Evolutionary conservation across 1,140 invertebrate genomes (phyloP).

Genomic region (Caenorhabditis brenneri): DNA sequence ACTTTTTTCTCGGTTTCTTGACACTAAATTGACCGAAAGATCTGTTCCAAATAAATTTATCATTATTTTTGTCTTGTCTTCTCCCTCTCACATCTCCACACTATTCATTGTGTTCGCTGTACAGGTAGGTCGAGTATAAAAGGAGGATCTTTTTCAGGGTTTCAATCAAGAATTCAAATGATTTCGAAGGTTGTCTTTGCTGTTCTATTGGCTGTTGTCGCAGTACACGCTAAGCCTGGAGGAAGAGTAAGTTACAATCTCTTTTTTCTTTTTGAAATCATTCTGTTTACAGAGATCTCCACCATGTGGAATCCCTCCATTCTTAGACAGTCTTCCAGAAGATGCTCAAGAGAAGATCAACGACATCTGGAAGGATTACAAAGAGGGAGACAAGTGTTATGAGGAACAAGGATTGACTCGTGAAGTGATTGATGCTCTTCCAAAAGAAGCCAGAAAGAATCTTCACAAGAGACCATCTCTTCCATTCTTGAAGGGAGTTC

Average conservation of each 20-base stretch:
- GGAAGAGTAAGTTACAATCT: not conserved
- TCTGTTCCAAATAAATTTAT: slow-evolving; percentile 28
- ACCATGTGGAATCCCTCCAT: slow-evolving; percentile 45
- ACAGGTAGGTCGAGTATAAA: slow-evolving; percentile 3
- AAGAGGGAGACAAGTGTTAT: slow-evolving; percentile 52
- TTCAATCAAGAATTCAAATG: slow-evolving; percentile 16
- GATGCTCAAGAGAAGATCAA: slow-evolving; percentile 47
- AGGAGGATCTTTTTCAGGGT: not conserved
- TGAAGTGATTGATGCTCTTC: slow-evolving; percentile 45
- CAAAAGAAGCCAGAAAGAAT: slow-evolving; percentile 37
- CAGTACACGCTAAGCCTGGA: slow-evolving; percentile 12
- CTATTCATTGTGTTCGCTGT: not conserved
- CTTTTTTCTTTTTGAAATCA: not conserved
- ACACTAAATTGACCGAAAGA: slow-evolving; percentile 15
- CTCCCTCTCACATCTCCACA: not conserved
- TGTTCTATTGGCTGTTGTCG: not conserved
- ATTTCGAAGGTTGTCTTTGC: not conserved
- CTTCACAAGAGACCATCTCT: slow-evolving; percentile 41
- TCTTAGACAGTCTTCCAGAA: slow-evolving; percentile 42
- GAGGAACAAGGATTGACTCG: slow-evolving; percentile 46
- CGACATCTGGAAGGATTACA: slow-evolving; percentile 52
- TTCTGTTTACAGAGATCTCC: slow-evolving; percentile 39
- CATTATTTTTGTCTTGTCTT: not conserved
- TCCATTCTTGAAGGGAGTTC: slow-evolving; percentile 43
- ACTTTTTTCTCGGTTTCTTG: not conserved